Evolutionary conservation across 2,113 vertebrate species (phyloP), one percentile per base, ranked within the genome.

Genomic region (Myotis yumanensis): DNA sequence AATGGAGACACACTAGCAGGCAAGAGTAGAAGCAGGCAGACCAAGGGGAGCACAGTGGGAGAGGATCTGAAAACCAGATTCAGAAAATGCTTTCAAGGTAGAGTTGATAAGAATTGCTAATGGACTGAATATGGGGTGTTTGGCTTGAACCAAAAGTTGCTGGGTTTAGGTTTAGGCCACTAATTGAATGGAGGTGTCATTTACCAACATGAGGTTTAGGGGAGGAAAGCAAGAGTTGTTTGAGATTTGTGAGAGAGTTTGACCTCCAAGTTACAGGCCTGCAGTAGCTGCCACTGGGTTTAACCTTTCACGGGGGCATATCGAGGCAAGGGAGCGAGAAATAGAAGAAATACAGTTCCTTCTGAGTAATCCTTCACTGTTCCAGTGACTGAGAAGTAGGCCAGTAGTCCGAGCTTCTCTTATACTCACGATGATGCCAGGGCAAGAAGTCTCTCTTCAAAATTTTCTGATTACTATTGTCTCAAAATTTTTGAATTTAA

Each of bases 401-500:
- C 28, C 22, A 68, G 48, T 79, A 6, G 62, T 35, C 28, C 20
- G 23, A 89, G 57, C 59, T 90, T 85, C 25, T 86, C 51, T 87
- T 64, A 59, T 1, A 59, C 1, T 30, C 28, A 64, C 2, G 37
- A 8, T 52, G 86, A 79, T 89, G 83, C 93, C 43, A 83, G 64
- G 43, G 32, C 25, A 93, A 87, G 64, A 91, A 20, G 7, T 72
- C 51, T 96, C 16, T 85, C 7, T 62, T 52, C 23, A 62, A 79
- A 48, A 86, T 2, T 48, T 81, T n/a, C 51, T 20, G 25, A 48
- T 73, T 89, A 48, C 8, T 59, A n/a, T n/a, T 89, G 15, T 89
- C 66, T 88, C 28, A 77, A 66, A 89, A 54, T 43, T 91, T 85
- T 25, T 77, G 32, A 94, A 57, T 75, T 96, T 51, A n/a, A 77